phyloP scores from a whole-genome alignment of 35 echinoderm and acorn worm species.

The Diadema setosum region DNA sequence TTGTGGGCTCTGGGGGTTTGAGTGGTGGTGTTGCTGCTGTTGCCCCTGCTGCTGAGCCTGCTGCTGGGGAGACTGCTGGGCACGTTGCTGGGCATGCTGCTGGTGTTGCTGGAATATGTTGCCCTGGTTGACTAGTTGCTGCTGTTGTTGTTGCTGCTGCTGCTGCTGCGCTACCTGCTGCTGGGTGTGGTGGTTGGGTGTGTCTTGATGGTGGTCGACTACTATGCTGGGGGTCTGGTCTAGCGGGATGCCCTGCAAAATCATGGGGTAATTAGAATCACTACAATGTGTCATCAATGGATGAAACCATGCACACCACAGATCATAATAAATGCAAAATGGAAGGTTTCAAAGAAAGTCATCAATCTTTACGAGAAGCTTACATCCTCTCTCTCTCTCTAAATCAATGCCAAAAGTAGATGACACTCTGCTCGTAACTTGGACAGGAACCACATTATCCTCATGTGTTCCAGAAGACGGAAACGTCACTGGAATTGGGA shows the following conservation, averaged over 20 bases:
- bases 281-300: no score
- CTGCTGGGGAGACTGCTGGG: conserved; percentile 27
- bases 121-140: conserved; percentile 16
- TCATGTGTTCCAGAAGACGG: no score
- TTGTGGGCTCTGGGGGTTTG: conserved; percentile 18
- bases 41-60: conserved; percentile 46
- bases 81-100: conserved; percentile 58
- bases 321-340: no score
- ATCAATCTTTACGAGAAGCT: no score
- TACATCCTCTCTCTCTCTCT: no score
- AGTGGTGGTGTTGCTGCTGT: conserved; percentile 33
- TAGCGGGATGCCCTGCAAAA: not conserved
- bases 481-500: no score
- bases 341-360: no score
- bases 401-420: no score
- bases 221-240: conserved; percentile 15
- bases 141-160: conserved; percentile 47
- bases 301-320: no score
- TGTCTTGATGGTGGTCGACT: not conserved
- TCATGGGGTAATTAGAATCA: no score
- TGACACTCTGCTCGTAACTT: no score
- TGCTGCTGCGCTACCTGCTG: conserved; percentile 15
- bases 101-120: conserved; percentile 71
- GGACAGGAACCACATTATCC: no score
- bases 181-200: not conserved